Base-by-base conservation (phyloP, 1,140 invertebrate species). In the Eufriesea mexicana region DNA sequence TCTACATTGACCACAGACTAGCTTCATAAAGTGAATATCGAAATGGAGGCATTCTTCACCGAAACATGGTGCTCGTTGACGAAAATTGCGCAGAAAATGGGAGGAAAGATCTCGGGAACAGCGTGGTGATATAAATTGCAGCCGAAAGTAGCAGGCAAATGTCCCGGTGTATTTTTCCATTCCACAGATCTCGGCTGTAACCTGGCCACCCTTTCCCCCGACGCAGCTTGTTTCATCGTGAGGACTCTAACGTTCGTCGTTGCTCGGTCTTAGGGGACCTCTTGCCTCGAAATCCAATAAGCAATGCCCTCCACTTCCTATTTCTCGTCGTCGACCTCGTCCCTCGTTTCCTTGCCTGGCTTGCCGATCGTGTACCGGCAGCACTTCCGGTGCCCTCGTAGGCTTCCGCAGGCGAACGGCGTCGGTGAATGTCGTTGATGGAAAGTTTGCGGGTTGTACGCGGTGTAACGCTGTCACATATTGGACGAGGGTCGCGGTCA, bases 261-360 rank as follows among this genome's bases (percentile, higher is more conserved):
- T 66, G 23, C 64, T 70, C 6, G 83, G 55, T 81, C 83, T 79
- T 70, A 18, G 45, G 78, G 72, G 72, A 73, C 70, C 78, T 59
- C 61, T 72, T 59, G 51, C 47, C 62, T 68, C 47, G 28, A 81
- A 72, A 85, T 85, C 79, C 84, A 75, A 82, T 82, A 76, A 81
- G 79, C 66, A 76, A 70, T 77, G 42, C 18, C 74, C 64, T 45
- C 35, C 54, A 18, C 62, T 74, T 51, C 16, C 67, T 72, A 73
- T 71, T 73, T 64, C 59, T 73, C 8, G 42, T 7, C n/a, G 8
- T 49, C 47, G 42, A 71, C 25, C 45, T 35, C 70, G 25, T 57
- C 25, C 35, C 51, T 75, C 12, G 7, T 47, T 62, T 51, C 23
- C 54, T 51, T n/a, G 25, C 14, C 7, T 20, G 9, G 8, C 23